phyloP scores from a whole-genome alignment of 2,113 vertebrate species.

The Onychostoma macrolepis region DNA sequence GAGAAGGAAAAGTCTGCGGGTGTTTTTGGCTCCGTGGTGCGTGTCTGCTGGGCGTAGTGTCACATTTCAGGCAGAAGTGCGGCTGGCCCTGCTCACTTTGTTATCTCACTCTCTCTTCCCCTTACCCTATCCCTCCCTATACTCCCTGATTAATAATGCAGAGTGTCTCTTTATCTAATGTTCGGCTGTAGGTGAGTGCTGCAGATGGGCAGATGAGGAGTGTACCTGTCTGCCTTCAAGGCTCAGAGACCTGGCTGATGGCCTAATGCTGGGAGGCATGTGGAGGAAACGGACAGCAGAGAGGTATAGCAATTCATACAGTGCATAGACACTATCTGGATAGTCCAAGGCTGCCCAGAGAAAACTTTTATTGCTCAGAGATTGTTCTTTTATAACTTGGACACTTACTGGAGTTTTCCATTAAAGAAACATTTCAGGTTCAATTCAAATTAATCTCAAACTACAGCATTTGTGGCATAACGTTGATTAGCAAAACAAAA shows the following conservation, averaged over 20 bases:
- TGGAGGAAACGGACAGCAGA: conserved; percentile 51
- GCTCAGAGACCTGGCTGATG: conserved; percentile 67
- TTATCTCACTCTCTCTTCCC: conserved; percentile 41
- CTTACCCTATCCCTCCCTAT: conserved; percentile 29
- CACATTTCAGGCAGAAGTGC: conserved; percentile 47
- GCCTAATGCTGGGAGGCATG: conserved; percentile 19
- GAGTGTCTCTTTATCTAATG: conserved; percentile 65
- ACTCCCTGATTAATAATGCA: conserved; percentile 75
- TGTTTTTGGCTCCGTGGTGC: conserved; percentile 17
- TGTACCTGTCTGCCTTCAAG: conserved; percentile 71
- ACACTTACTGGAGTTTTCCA: neutral
- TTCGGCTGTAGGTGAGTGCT: conserved; percentile 71
- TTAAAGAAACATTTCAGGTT: neutral
- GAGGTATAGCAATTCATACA: conserved; percentile 23
- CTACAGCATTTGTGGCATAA: neutral
- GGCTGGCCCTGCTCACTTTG: conserved; percentile 51
- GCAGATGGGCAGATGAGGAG: conserved; percentile 64
- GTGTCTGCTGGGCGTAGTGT: conserved; percentile 50
- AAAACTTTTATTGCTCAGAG: neutral
- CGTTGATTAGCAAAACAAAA: neutral
- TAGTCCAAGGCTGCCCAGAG: conserved; percentile 25
- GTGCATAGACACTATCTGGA: conserved; percentile 32
- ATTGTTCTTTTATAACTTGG: neutral
- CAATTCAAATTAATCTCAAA: neutral
- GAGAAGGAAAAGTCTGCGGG: conserved; percentile 53